Evolutionary conservation across 2,888 invertebrate genomes (phyloP).

Genomic region (Lasioglossum oenotherae): DNA sequence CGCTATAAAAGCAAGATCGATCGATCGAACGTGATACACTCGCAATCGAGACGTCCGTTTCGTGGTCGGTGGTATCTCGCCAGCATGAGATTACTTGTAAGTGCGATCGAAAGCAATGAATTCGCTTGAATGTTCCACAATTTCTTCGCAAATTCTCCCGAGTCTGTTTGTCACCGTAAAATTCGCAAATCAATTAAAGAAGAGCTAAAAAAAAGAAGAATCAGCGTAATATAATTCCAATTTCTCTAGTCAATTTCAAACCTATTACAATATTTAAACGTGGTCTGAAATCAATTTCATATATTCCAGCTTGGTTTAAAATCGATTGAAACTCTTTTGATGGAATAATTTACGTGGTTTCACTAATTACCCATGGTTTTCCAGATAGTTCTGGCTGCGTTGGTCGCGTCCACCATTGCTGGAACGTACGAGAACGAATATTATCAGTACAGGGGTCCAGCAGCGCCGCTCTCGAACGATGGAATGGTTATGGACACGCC

Average conservation of each 20-base stretch:
- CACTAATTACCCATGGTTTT: constrained; percentile 22
- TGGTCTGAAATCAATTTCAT: neutral
- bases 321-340: neutral
- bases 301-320: neutral
- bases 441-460: constrained; percentile 71
- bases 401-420: constrained; percentile 37
- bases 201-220: too few species aligned
- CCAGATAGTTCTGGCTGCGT: constrained; percentile 53
- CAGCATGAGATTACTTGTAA: constrained; percentile 72
- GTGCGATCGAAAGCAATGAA: constrained; percentile 46
- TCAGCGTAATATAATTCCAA: neutral
- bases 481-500: constrained; percentile 78
- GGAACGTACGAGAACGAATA: constrained; percentile 33
- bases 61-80: constrained; percentile 63
- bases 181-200: neutral
- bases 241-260: neutral
- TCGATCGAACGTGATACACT: constrained; percentile 67
- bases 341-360: neutral
- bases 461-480: constrained; percentile 74
- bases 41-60: constrained; percentile 66
- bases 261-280: neutral
- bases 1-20: constrained; percentile 73
- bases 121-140: neutral
- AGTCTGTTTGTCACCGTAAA: neutral
- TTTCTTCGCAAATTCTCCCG: neutral